A percentile compares a stretch with the other conserved stretches of the same genome.
Conservation (phyloP, 2,113 vertebrate genomes). For the Bostrychus sinensis region DNA sequence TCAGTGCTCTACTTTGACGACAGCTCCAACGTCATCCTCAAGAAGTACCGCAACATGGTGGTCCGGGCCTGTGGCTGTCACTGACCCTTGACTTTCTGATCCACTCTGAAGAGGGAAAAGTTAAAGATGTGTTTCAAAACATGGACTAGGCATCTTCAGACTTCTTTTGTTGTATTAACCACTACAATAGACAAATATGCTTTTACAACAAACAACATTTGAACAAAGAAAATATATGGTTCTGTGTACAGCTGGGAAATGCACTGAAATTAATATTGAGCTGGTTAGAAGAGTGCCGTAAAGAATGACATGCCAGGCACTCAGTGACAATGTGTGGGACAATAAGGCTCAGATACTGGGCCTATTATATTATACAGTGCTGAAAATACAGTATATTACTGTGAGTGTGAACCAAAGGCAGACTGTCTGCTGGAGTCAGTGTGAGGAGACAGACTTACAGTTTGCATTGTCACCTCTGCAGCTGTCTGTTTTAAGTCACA, state of each 20-base stretch:
- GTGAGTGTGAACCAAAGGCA: no score
- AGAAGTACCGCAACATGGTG: constrained; percentile 99
- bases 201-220: constrained; percentile 16
- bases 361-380: constrained; percentile 8
- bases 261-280: constrained; percentile 18
- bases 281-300: constrained; percentile 12
- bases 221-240: constrained; percentile 5
- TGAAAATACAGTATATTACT: constrained; percentile 31
- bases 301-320: constrained; percentile 19
- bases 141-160: not conserved
- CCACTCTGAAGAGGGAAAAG: not conserved
- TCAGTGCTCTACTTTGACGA: constrained; percentile 98
- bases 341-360: constrained; percentile 4
- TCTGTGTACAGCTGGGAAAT: constrained; percentile 13
- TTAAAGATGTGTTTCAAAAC: constrained; percentile 7
- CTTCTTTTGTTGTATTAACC: constrained; percentile 26
- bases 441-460: no score
- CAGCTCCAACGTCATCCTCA: constrained; percentile 97
- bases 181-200: not conserved
- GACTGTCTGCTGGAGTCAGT: constrained; percentile 25
- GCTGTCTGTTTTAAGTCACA: constrained; percentile 33
- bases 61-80: constrained; percentile 96
- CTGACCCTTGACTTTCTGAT: constrained; percentile 69
- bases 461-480: no score
- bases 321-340: constrained; percentile 21